Conservation (phyloP, 1,140 invertebrate genomes). For the Psilanteris sp. region DNA sequence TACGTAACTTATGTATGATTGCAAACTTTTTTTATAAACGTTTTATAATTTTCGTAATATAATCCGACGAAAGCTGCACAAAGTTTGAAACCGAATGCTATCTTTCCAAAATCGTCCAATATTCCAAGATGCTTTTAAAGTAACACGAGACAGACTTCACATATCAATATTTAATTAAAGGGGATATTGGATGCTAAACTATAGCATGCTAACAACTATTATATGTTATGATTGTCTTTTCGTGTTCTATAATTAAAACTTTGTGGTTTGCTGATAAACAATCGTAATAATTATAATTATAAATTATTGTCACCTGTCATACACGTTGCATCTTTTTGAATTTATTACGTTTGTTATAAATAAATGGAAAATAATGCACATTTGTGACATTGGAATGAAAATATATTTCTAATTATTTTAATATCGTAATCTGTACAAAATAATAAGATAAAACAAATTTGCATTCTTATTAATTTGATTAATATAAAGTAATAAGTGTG, state of each 20-base stretch:
- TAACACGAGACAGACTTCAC: conserved; percentile 31
- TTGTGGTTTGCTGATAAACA: not conserved
- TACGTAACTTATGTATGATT: not conserved
- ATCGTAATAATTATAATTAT: no score
- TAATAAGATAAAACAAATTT: no score
- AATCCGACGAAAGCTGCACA: conserved; percentile 2
- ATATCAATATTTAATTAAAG: conserved; percentile 44
- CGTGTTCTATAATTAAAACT: no score
- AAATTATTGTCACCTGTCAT: no score
- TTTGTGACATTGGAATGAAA: no score
- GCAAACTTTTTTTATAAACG: conserved; percentile 33
- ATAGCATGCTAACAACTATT: not conserved
- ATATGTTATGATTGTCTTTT: not conserved
- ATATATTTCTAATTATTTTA: no score
- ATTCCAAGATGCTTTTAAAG: conserved; percentile 1
- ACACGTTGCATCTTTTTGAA: no score
- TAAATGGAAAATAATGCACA: no score
- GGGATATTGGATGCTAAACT: conserved; percentile 2
- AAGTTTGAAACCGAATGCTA: not conserved
- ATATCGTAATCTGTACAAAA: no score
- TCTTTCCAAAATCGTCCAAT: not conserved
- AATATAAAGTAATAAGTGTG: no score
- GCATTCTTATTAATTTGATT: no score
- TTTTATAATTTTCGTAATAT: conserved; percentile 33
- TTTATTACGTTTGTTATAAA: no score